These are phyloP conservation scores for Rhinogobius similis DNA, from an alignment of 2,113 vertebrate species.

Conservation along the genomic window DNA sequence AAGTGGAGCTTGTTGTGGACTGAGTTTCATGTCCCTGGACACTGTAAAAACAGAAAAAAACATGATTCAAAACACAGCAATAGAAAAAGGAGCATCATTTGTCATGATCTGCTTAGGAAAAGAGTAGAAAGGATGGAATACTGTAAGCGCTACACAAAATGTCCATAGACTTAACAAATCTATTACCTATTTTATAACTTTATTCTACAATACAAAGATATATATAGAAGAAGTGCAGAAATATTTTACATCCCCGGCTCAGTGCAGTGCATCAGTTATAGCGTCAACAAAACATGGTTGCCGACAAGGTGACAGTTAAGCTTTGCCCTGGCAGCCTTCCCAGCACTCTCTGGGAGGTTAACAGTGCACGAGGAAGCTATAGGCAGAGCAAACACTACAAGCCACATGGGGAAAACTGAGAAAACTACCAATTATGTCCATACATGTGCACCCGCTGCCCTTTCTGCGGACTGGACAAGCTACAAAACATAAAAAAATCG, in stretches of 20 bases:
- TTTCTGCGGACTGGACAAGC: neutral
- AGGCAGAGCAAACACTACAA: conserved; percentile 23
- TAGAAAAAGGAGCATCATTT: neutral
- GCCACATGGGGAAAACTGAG: conserved; percentile 5
- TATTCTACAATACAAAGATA: no score
- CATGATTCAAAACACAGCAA: conserved; percentile 4
- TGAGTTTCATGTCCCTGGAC: conserved; percentile 98
- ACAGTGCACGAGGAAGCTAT: conserved; percentile 20
- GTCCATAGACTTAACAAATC: no score
- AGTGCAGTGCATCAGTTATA: neutral
- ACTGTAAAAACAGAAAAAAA: conserved; percentile 74
- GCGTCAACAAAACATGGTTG: conserved; percentile 23
- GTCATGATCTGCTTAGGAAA: neutral
- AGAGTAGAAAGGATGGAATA: no score
- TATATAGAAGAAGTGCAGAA: neutral
- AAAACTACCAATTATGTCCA: conserved; percentile 12
- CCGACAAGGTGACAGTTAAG: conserved; percentile 45
- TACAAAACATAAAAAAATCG: neutral
- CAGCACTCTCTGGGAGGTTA: conserved; percentile 33
- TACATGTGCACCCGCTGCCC: conserved; percentile 14
- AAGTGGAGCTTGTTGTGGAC: conserved; percentile 94
- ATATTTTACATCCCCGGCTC: neutral
- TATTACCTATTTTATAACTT: no score
- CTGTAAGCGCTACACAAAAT: no score
- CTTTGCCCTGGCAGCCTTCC: conserved; percentile 46